phyloP scores from a whole-genome alignment of 2,888 invertebrate species.

The Perdita meconis region DNA sequence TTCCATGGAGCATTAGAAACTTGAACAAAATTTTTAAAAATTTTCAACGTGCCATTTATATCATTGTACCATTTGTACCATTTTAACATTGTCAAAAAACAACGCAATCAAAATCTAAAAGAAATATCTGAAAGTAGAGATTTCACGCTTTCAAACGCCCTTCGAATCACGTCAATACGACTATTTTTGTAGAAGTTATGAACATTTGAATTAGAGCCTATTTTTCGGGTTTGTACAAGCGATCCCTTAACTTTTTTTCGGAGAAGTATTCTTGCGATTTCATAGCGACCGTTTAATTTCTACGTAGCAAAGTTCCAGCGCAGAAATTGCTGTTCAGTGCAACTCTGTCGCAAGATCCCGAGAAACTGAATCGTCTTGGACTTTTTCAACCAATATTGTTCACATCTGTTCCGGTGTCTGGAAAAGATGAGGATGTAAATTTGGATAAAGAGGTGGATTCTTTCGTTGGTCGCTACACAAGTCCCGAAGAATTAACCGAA shows the following conservation, averaged over 20 bases:
- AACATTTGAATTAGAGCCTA: no score
- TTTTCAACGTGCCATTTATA: no score
- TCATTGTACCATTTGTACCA: no score
- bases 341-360: slow-evolving; percentile 97
- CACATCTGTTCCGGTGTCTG: slow-evolving; percentile 87
- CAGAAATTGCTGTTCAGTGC: slow-evolving; percentile 99
- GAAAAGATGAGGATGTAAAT: slow-evolving; percentile 79
- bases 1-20: no score
- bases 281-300: slow-evolving; percentile 18
- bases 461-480: slow-evolving; percentile 91
- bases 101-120: no score
- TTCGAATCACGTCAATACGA: no score
- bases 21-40: no score
- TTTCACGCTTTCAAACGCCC: no score
- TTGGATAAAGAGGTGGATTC: slow-evolving; percentile 82
- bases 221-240: no score
- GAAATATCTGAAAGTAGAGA: no score
- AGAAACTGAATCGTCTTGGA: slow-evolving; percentile 94
- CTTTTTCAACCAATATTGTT: slow-evolving; percentile 97
- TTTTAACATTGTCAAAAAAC: no score
- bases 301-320: slow-evolving; percentile 85
- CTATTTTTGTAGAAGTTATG: no score
- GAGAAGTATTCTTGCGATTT: not conserved
- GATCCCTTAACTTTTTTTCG: not conserved
- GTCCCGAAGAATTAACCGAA: slow-evolving; percentile 91